Evolutionary conservation across 2,888 invertebrate genomes (phyloP).

Genomic region (Mythimna pallens): DNA sequence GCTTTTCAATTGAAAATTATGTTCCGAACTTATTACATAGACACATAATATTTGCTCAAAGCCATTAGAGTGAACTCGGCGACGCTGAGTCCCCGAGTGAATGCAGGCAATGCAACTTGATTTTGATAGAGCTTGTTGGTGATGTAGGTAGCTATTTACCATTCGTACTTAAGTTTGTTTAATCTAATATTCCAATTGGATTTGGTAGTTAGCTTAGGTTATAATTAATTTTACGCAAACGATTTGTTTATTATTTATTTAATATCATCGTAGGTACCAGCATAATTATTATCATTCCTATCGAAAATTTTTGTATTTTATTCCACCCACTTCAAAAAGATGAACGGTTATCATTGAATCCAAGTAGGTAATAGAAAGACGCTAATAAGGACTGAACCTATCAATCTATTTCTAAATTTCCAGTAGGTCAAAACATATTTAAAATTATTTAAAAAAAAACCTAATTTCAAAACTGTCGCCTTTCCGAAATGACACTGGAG

Average conservation of each 20-base stretch:
- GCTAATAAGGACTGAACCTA: background rate
- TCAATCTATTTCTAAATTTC: background rate
- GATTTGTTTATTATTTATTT: no score
- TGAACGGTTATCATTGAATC: no score
- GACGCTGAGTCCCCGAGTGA: background rate
- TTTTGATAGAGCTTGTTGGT: background rate
- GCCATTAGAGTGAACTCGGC: background rate
- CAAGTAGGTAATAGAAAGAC: background rate
- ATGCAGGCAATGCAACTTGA: conserved; percentile 10
- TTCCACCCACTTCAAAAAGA: no score
- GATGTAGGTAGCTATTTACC: background rate
- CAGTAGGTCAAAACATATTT: background rate
- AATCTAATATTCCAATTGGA: background rate
- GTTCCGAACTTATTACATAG: background rate
- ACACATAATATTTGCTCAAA: background rate
- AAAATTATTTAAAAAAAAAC: background rate
- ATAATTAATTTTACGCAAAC: background rate
- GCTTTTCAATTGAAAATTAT: background rate
- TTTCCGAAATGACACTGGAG: background rate
- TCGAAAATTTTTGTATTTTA: background rate
- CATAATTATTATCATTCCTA: background rate
- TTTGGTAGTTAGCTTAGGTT: background rate
- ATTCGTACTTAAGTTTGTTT: background rate
- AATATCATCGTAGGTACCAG: no score
- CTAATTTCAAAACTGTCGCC: background rate